phyloP scores from a whole-genome alignment of 2,113 vertebrate genomes.

The Dicentrarchus labrax region DNA sequence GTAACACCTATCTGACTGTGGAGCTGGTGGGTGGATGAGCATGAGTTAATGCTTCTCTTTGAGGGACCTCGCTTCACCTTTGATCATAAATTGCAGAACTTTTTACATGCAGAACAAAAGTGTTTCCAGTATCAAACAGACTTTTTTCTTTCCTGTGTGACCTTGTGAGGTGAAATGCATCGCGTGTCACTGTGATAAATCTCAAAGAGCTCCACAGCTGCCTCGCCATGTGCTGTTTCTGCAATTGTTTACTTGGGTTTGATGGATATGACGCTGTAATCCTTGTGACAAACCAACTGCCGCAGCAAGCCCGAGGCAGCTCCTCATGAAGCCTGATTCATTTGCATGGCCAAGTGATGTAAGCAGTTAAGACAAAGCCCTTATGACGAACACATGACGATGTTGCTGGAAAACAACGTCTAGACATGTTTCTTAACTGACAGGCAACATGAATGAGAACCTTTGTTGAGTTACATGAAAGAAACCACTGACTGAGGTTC shows the following conservation, averaged over 20 bases:
- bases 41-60: conserved; percentile 37
- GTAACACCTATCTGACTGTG: conserved; percentile 30
- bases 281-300: conserved; percentile 33
- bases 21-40: conserved; percentile 59
- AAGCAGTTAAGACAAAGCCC: conserved; percentile 33
- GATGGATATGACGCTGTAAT: conserved; percentile 33
- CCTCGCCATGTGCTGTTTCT: conserved; percentile 29
- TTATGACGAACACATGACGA: conserved; percentile 49
- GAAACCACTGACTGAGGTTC: not conserved
- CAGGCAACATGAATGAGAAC: conserved; percentile 32
- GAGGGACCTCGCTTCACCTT: conserved; percentile 40
- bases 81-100: conserved; percentile 26
- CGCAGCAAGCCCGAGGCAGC: not conserved
- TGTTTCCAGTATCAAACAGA: conserved; percentile 5
- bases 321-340: not conserved
- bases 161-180: conserved; percentile 23
- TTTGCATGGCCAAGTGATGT: conserved; percentile 21
- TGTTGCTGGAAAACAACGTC: not conserved
- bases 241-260: conserved; percentile 39
- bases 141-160: conserved; percentile 10
- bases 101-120: conserved; percentile 23
- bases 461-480: conserved; percentile 21
- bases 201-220: conserved; percentile 28
- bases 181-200: conserved; percentile 23
- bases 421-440: not conserved